phyloP scores from a whole-genome alignment of 2,113 vertebrate genomes.

The Istiophorus platypterus region DNA sequence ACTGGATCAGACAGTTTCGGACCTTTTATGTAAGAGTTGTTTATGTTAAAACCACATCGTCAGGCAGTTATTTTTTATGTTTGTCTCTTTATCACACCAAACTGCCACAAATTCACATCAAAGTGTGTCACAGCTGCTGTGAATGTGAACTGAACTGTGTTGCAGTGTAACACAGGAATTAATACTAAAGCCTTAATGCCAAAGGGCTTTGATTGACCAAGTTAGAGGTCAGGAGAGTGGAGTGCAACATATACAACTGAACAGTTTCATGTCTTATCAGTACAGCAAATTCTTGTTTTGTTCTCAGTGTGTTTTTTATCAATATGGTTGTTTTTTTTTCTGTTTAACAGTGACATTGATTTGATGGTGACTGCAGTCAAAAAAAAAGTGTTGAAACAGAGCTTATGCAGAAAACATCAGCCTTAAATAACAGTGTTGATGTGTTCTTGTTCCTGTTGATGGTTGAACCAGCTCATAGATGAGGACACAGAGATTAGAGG shows the following conservation, averaged over 20 bases:
- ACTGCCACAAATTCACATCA: not conserved
- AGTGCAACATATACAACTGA: not conserved
- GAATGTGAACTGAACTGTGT: not conserved
- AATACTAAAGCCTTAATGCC: conserved; percentile 27
- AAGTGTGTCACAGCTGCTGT: not conserved
- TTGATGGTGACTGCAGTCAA: not conserved
- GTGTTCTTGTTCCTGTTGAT: not conserved
- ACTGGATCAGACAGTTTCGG: not conserved
- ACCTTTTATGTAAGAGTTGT: too few relatives aligned
- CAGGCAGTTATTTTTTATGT: too few relatives aligned
- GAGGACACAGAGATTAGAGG: not conserved
- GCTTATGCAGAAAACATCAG: conserved; percentile 19
- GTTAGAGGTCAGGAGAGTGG: not conserved
- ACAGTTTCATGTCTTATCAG: not conserved
- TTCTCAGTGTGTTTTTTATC: not conserved
- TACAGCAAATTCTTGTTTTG: not conserved
- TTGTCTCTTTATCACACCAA: not conserved
- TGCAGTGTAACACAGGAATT: not conserved
- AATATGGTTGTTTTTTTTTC: not conserved
- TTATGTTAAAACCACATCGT: too few relatives aligned
- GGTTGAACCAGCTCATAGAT: not conserved
- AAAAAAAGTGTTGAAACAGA: not conserved
- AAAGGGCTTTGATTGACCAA: conserved; percentile 8
- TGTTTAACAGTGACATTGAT: not conserved
- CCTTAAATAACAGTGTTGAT: conserved; percentile 11